Evolutionary conservation across 2,113 vertebrate species (phyloP), one percentile per base, ranked within the genome.

Genomic region (Chaetodon trifascialis): DNA sequence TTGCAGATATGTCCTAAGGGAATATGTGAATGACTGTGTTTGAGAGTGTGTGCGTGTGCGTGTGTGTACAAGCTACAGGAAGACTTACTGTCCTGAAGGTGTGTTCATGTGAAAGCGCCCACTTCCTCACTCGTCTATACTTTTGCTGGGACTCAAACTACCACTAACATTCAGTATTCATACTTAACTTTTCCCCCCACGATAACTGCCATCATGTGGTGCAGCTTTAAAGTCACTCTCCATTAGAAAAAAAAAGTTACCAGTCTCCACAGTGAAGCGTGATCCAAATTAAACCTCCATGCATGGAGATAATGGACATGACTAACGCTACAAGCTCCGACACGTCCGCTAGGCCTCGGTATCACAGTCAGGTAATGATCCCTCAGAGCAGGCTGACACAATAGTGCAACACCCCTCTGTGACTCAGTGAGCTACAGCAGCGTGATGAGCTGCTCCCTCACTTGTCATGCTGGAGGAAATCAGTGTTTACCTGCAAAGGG

Each of bases 1-100:
- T 91, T 90, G 89, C 84, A 91, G 85, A 92, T 67, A 75, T 72
- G 82, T 62, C 92, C 89, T 8, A 8, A 42, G 88, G 90, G 79
- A 71, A 73, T 63, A 23, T 67, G 80, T 47, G 82, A 67, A 66
- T 38, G 76, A 12, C 42, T 82, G 68, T 76, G 66, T 70, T 63
- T 70, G 67, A 44, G 11, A 55, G 63, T n/a, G 74, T 68, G 76
- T 62, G 69, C 73, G 47, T 65, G 3, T 56, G 56, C 75, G 14
- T 70, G 40, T 40, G 51, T 78, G 72, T 52, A 23, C 21, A 63
- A 79, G 19, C 75, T 55, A 46, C 59, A 38, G 17, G 38, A 79
- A 40, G 58, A 49, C 47, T 74, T 3, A 2, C 7, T 49, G 56
- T 59, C 64, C 52, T 59, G 51, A 4, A 62, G 47, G 70, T 54